Evolutionary conservation across 2,888 invertebrate species (phyloP), one percentile per base, ranked within the genome.

Genomic region (Acleris emargana): DNA sequence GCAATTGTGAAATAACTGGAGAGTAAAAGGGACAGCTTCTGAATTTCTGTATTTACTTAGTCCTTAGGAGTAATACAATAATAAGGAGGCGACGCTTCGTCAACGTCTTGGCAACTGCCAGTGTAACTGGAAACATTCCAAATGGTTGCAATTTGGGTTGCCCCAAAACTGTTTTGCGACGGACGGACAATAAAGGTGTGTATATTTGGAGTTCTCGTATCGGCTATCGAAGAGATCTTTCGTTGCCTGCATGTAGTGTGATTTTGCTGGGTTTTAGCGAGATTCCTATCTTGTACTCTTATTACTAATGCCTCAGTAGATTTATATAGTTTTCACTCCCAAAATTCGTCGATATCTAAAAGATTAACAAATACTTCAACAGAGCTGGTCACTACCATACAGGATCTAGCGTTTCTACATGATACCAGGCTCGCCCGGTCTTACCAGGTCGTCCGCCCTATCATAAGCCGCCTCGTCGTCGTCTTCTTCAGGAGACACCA

Each of bases 361-460:
- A 45, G 7, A 16, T 45, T 17, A 45, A 45, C 45, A 45, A 45
- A 13, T 13, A 38, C 38, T 11, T 38, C 4, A 38, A 38, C 38
- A 38, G 38, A 38, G 38, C 38, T 38, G 38, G 38, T 38, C 38
- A 13, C 13, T 38, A 38, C 13, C 38, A 1, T 38, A 42, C 20
- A 16, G 4, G 7, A 5, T 22, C n/a, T 54, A 54, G 54, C 54
- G n/a, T 20, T 38, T 42, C 18, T 54, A 42, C 54, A 9, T 16
- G 18, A 17, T 11, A 18, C 20, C 20, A 54, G 57, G 22, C 57
- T 16, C 5, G 1, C 68, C 75, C 68, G 72, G 70, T 70, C 79
- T 95, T 95, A 96, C 96, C 96, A 96, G 92, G 86, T 96, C 96
- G 72, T 95, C 95, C 66, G 93, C 94, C 81, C 94, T 94, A 77